Evolutionary conservation across 2,113 vertebrate genomes (phyloP).

Genomic region (Rhynchomys soricoides): DNA sequence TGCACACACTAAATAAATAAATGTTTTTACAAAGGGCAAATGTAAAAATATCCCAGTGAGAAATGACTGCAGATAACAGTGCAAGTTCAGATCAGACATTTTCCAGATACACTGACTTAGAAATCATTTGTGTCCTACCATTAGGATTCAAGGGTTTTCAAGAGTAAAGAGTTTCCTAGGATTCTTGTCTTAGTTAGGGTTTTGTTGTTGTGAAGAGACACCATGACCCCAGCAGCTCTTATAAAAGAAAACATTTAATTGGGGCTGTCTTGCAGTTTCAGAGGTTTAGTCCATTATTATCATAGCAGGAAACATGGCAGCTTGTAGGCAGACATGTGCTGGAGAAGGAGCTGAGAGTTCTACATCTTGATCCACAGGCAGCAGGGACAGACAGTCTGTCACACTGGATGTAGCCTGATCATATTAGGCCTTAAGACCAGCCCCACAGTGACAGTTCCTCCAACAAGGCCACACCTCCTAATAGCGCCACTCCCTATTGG

Average conservation of each 20-base stretch:
- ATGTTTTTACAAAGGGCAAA: background rate
- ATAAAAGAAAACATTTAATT: background rate
- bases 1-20: background rate
- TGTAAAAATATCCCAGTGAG: background rate
- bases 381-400: background rate
- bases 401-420: background rate
- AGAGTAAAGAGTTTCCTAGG: background rate
- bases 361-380: background rate
- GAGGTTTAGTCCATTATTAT: background rate
- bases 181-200: background rate
- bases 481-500: background rate
- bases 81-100: background rate
- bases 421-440: background rate
- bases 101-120: conserved; percentile 29
- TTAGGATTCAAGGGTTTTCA: background rate
- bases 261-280: background rate
- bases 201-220: background rate
- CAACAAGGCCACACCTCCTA: background rate
- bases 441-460: background rate
- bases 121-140: conserved; percentile 5
- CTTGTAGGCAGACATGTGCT: background rate
- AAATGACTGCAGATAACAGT: conserved; percentile 7
- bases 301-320: background rate
- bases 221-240: background rate
- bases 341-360: background rate